Base-by-base conservation (phyloP, 2,888 invertebrate genomes). In the Ditylenchus weischeri region DNA sequence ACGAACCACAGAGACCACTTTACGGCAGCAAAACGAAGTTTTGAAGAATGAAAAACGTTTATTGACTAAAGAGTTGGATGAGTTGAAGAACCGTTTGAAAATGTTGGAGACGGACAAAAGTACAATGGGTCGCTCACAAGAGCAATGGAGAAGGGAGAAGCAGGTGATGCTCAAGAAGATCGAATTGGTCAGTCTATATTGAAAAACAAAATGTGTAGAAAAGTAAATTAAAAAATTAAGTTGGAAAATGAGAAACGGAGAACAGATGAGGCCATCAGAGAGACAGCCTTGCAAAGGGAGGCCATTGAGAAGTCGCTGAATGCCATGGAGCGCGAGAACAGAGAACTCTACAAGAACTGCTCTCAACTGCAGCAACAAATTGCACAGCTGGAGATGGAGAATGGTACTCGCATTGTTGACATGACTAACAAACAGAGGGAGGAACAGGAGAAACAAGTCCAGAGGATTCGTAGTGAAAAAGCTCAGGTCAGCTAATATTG, bases 281-380 rank as follows among this genome's bases (percentile, higher is more conserved):
- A 81, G 67, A 81, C 81, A 0, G 80, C 79, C 18, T 75, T 82
- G 58, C 81, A 81, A 61, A 71, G 81, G 35, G 81, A 81, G 65
- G 81, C 81, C 21, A 81, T 81, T 58, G 81, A 82, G 66, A 81
- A 81, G 69, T 82, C 81, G 29, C 71, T 81, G 70, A 81, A 82
- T 61, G 80, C 81, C 8, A 81, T 81, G 81, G 81, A 81, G 62
- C 70, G 81, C 18, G 81, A 81, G 66, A 81, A 81, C 70, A 62
- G 77, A 29, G 81, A 82, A 64, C 73, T 81, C 49, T 81, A 81
- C 76, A 82, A 80, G 72, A 81, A 81, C 70, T 81, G 81, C 65
- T 80, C 81, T 18, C 81, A 81, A 65, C 73, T 81, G 38, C 81
- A 81, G 61, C 82, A 81, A 67, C 81, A 81, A 66, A 82, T 81